Conservation (phyloP, 2,888 invertebrate species). For the Lasioglossum villosulum region DNA sequence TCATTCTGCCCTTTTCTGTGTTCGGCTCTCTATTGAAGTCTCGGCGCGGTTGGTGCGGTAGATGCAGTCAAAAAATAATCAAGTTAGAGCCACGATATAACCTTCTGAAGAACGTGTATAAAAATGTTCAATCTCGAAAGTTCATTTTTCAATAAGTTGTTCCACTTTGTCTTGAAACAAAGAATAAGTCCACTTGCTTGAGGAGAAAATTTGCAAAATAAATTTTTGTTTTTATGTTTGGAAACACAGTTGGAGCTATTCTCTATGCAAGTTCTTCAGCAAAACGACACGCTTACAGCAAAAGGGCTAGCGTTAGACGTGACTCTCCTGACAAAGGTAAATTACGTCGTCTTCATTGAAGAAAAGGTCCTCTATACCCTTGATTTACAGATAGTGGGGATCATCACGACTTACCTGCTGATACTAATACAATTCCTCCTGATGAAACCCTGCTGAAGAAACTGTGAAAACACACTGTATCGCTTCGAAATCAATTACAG, state of each 20-base stretch:
- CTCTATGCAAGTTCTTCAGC: slow-evolving; percentile 76
- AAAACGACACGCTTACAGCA: slow-evolving; percentile 68
- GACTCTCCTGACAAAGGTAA: slow-evolving; percentile 73
- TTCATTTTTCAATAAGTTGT: neutral
- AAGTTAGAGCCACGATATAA: too few species aligned
- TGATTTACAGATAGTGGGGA: slow-evolving; percentile 71
- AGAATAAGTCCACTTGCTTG: neutral
- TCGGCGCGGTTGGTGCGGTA: too few species aligned
- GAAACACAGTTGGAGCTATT: slow-evolving; percentile 73
- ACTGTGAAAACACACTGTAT: neutral
- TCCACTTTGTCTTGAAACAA: neutral
- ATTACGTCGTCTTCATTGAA: neutral
- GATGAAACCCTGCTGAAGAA: neutral
- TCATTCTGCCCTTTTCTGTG: too few species aligned
- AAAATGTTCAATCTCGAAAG: neutral
- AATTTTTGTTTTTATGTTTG: slow-evolving; percentile 22
- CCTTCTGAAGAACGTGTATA: neutral
- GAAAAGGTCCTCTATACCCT: slow-evolving; percentile 13
- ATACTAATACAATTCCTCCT: slow-evolving; percentile 74
- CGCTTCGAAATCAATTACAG: slow-evolving; percentile 10
- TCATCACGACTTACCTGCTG: slow-evolving; percentile 74
- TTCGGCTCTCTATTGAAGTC: too few species aligned
- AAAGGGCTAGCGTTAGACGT: slow-evolving; percentile 73
- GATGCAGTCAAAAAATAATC: too few species aligned
- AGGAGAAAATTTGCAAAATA: neutral